Evolutionary conservation across 2,113 vertebrate species (phyloP).

Genomic region (Lepisosteus oculatus): DNA sequence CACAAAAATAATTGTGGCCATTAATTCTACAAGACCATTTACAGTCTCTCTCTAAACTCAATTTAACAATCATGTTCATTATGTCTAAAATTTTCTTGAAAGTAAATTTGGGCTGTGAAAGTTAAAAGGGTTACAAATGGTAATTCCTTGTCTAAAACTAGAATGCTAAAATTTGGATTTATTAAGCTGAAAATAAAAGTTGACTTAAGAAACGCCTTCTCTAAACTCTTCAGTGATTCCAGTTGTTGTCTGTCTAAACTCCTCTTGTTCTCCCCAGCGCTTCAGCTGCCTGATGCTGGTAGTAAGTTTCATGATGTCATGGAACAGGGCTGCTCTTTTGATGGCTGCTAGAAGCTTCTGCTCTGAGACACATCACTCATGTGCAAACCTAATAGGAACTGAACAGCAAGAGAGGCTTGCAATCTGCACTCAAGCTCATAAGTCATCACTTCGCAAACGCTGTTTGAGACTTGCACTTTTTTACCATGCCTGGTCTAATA

Average conservation of each 20-base stretch:
- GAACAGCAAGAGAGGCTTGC: constrained; percentile 54
- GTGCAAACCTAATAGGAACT: constrained; percentile 58
- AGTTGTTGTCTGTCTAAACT: constrained; percentile 31
- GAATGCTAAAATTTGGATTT: background rate
- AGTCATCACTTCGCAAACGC: constrained; percentile 52
- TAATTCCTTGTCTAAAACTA: no score
- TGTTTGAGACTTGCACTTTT: constrained; percentile 32
- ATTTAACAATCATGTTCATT: no score
- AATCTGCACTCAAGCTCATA: constrained; percentile 50
- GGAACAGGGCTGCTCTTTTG: constrained; percentile 41
- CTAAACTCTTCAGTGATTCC: background rate
- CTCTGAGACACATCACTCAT: constrained; percentile 56
- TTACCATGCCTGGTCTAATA: constrained; percentile 14
- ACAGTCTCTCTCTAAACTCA: no score
- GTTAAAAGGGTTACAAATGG: no score
- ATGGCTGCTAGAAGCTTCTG: constrained; percentile 56
- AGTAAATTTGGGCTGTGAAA: no score
- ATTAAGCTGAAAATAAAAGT: background rate
- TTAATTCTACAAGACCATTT: no score
- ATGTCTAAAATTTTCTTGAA: no score
- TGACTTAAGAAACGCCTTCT: background rate
- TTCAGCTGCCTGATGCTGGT: constrained; percentile 28
- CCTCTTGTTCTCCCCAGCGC: constrained; percentile 33
- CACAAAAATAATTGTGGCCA: no score
- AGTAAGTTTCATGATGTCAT: constrained; percentile 45